These are phyloP conservation scores for Rotaria macrura DNA, from an alignment of 2,888 invertebrate species.

Conservation along the genomic window DNA sequence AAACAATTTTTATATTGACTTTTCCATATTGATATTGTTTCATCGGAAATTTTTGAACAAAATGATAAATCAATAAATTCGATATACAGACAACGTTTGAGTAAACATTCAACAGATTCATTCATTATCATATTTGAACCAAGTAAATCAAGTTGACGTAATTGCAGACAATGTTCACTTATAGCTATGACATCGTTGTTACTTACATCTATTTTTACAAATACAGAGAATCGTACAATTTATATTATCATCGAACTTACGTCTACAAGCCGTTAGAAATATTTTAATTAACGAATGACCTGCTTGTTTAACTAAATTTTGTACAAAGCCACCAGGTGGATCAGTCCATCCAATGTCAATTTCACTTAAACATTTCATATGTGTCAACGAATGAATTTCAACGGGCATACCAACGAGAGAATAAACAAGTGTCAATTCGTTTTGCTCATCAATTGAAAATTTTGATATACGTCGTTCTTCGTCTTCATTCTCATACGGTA, in stretches of 20 bases:
- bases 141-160: background rate
- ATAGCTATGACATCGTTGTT: background rate
- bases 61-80: slow-evolving; percentile 9
- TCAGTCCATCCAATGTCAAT: slow-evolving; percentile 10
- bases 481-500: background rate
- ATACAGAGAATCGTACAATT: background rate
- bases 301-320: background rate
- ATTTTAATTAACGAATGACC: background rate
- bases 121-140: background rate
- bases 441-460: background rate
- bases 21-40: background rate
- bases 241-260: background rate
- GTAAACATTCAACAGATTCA: background rate
- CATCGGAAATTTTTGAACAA: background rate
- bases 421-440: background rate
- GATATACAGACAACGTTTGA: background rate
- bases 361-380: background rate
- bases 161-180: background rate
- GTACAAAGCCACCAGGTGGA: background rate
- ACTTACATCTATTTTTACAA: background rate
- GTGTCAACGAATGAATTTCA: background rate
- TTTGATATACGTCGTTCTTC: background rate
- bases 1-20: background rate
- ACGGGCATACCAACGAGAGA: background rate
- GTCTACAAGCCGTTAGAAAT: slow-evolving; percentile 5